Percentiles rank a stretch among this genome's conserved stretches.
Evolutionary conservation across 2,888 invertebrate species (phyloP).

Genomic region (Laspeyria flexula): DNA sequence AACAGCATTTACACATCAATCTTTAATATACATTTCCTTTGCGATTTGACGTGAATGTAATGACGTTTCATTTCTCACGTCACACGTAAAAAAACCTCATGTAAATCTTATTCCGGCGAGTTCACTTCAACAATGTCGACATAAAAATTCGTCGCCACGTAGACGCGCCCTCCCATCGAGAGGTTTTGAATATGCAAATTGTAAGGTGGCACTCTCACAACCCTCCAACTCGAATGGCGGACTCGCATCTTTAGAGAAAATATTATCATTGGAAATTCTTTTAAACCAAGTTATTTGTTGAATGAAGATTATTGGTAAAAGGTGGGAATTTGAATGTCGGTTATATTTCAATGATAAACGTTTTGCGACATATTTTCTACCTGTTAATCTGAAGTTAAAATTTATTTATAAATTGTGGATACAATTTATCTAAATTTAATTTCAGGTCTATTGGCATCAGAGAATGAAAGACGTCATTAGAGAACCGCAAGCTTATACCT

Average conservation of each 20-base stretch:
- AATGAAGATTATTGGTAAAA: conserved; percentile 36
- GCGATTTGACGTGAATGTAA: conserved; percentile 38
- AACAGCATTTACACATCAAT: conserved; percentile 35
- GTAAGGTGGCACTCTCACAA: conserved; percentile 49
- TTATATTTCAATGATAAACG: conserved; percentile 1
- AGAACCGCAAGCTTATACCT: too few relatives aligned
- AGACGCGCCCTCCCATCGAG: conserved; percentile 43
- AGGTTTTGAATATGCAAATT: conserved; percentile 58
- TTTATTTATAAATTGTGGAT: too few relatives aligned
- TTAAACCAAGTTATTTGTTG: conserved; percentile 40
- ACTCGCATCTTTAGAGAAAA: conserved; percentile 50
- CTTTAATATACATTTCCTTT: conserved; percentile 36
- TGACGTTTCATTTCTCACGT: conserved; percentile 39
- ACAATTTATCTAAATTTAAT: too few relatives aligned
- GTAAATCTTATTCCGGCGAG: conserved; percentile 43
- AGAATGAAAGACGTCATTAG: too few relatives aligned
- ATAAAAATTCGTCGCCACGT: conserved; percentile 42
- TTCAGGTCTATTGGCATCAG: too few relatives aligned
- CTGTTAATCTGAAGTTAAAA: too few relatives aligned
- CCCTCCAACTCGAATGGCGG: conserved; percentile 33
- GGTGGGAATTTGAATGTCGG: conserved; percentile 25
- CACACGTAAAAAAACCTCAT: conserved; percentile 30
- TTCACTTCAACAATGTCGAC: conserved; percentile 38
- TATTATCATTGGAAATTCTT: conserved; percentile 57
- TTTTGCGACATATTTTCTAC: neutral